phyloP scores from a whole-genome alignment of 2,888 invertebrate species.

The Hypselothyrea guttata region DNA sequence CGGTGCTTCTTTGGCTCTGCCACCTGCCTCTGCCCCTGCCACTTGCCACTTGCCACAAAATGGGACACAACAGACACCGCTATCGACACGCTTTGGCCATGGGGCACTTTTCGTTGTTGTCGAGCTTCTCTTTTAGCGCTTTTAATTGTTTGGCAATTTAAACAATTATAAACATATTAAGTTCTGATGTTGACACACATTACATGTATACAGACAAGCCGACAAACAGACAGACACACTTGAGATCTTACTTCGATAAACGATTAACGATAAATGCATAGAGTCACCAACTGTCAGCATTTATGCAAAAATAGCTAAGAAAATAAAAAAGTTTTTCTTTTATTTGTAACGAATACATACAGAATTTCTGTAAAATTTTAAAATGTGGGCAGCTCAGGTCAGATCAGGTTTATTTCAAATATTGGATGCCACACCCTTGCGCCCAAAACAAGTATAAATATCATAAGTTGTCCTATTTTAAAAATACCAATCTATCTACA shows the following conservation, averaged over 20 bases:
- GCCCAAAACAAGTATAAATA: no score
- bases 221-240: neutral
- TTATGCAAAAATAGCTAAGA: no score
- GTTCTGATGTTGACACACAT: constrained; percentile 58
- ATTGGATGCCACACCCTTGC: no score
- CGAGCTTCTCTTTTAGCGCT: constrained; percentile 26
- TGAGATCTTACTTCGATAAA: constrained; percentile 7
- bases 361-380: no score
- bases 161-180: constrained; percentile 73
- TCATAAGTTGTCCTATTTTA: no score
- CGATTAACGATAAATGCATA: constrained; percentile 5
- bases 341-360: no score
- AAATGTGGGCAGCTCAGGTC: no score
- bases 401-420: no score
- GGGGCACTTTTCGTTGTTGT: constrained; percentile 37
- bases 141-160: constrained; percentile 68
- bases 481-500: no score
- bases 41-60: constrained; percentile 33
- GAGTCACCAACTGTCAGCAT: no score
- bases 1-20: neutral
- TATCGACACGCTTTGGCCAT: constrained; percentile 35
- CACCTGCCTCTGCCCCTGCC: constrained; percentile 33
- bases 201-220: neutral
- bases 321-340: no score
- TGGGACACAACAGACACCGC: constrained; percentile 30